Conservation (phyloP, 2,797 vertebrate genomes). For the Tympanoctomys barrerae region DNA sequence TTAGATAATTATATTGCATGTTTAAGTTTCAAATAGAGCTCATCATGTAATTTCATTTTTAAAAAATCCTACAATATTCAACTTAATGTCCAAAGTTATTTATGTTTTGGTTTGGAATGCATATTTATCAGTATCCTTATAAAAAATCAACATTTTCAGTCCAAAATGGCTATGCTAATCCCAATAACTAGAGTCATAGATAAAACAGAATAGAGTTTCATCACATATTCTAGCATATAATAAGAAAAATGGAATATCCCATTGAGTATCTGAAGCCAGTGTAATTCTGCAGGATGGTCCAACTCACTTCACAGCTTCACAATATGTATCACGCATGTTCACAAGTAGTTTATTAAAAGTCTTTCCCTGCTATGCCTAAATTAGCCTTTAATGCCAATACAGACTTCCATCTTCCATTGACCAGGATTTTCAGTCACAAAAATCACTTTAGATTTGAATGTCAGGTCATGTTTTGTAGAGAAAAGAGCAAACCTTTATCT, state of each 20-base stretch:
- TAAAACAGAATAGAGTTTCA: background rate
- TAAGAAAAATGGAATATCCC: background rate
- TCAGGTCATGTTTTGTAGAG: too few relatives aligned
- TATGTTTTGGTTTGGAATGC: background rate
- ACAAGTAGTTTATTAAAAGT: background rate
- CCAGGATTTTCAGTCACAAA: background rate
- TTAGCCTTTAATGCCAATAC: background rate
- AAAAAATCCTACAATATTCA: background rate
- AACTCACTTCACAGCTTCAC: background rate
- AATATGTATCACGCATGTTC: background rate
- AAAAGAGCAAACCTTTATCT: too few relatives aligned
- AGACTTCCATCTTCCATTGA: background rate
- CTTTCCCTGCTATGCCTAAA: background rate
- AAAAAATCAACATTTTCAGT: background rate
- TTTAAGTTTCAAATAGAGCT: background rate
- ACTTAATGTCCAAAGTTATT: background rate
- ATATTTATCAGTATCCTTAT: background rate
- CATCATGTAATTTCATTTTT: background rate
- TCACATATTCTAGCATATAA: background rate
- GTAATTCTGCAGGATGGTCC: background rate
- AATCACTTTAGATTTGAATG: too few relatives aligned
- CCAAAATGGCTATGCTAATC: background rate
- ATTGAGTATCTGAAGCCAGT: background rate
- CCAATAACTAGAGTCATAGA: background rate
- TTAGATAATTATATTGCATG: background rate